Evolutionary conservation across 2,113 vertebrate genomes (phyloP).

Genomic region (Heterocephalus glaber): DNA sequence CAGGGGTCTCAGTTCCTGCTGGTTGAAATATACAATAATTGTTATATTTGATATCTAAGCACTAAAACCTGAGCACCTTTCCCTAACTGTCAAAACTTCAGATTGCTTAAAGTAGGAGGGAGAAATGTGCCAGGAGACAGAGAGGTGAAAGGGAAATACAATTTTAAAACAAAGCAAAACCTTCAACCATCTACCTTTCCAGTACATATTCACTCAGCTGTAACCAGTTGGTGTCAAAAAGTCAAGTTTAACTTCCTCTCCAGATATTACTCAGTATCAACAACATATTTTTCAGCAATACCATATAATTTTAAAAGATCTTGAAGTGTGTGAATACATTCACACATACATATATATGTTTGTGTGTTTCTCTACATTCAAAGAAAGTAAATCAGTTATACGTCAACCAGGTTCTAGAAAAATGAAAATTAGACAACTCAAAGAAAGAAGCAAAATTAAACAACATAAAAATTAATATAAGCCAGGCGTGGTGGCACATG

Average conservation of each 20-base stretch:
- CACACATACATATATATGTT: neutral
- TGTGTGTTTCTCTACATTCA: neutral
- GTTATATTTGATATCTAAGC: constrained; percentile 69
- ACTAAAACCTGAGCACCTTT: constrained; percentile 66
- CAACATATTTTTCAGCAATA: constrained; percentile 17
- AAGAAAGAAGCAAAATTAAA: constrained; percentile 48
- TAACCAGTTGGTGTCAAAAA: constrained; percentile 63
- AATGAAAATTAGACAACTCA: neutral
- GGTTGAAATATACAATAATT: constrained; percentile 70
- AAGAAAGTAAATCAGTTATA: constrained; percentile 32
- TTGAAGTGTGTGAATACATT: neutral
- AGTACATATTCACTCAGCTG: constrained; percentile 31
- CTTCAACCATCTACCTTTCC: constrained; percentile 13
- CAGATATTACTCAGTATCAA: neutral
- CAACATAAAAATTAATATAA: neutral
- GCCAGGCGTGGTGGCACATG: neutral
- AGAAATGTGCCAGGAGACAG: constrained; percentile 7
- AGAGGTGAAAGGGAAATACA: neutral
- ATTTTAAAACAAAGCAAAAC: neutral
- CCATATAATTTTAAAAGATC: constrained; percentile 38
- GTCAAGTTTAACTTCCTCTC: constrained; percentile 43
- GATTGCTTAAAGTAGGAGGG: constrained; percentile 13
- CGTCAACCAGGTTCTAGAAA: constrained; percentile 15
- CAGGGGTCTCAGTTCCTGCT: constrained; percentile 65
- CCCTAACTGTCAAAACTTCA: constrained; percentile 62